Conservation (phyloP, 64 coral and sea anemone species). For the Platygyra sinensis region DNA sequence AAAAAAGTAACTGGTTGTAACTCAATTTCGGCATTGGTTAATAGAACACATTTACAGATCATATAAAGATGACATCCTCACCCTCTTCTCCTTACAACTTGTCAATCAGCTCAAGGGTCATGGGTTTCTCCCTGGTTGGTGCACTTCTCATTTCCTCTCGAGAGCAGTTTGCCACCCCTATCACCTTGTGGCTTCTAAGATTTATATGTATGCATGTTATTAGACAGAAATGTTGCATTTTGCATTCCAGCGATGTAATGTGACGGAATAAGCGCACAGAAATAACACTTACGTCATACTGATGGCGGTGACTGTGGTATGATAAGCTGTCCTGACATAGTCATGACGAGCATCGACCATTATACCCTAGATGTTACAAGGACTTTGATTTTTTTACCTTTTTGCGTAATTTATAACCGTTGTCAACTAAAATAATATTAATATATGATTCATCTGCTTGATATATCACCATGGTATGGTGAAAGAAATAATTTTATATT, state of each 20-base stretch:
- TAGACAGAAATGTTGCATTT: neutral
- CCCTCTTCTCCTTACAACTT: neutral
- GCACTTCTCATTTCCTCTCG: neutral
- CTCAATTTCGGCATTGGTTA: neutral
- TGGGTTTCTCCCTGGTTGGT: constrained; percentile 15
- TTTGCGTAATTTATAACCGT: neutral
- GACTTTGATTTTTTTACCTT: neutral
- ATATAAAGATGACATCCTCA: neutral
- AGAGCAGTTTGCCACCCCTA: constrained; percentile 11
- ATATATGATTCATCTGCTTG: too few species aligned
- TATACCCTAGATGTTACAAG: constrained; percentile 11
- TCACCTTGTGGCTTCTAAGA: too few species aligned
- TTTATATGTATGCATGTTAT: too few species aligned
- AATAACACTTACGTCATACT: constrained; percentile 13
- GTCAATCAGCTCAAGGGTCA: constrained; percentile 18
- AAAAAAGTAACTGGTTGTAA: neutral
- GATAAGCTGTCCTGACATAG: neutral
- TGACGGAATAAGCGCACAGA: neutral
- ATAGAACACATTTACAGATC: too few species aligned
- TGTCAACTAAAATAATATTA: neutral
- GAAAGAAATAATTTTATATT: neutral
- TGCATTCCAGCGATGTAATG: neutral
- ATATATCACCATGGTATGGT: too few species aligned
- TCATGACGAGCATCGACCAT: constrained; percentile 40
- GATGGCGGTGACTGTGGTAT: constrained; percentile 34